phyloP scores from a whole-genome alignment of 2,113 vertebrate genomes.

The Nannospalax galili region DNA sequence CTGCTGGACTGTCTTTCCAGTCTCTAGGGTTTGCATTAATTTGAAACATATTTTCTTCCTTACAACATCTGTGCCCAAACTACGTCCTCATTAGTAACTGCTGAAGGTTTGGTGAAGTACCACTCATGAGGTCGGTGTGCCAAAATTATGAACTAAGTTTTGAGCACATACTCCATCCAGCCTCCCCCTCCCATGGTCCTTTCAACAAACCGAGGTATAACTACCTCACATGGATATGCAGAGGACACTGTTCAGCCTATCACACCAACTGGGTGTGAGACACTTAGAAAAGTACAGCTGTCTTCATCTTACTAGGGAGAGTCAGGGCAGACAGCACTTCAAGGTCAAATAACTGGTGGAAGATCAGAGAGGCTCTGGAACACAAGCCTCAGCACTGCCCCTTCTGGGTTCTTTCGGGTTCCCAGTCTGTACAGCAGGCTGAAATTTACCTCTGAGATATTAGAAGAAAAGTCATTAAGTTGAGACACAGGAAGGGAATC shows the following conservation, averaged over 20 bases:
- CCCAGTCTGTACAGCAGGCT: neutral
- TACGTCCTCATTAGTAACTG: neutral
- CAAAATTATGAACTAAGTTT: neutral
- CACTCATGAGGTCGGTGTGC: neutral
- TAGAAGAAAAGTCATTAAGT: conserved; percentile 16
- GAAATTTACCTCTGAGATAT: conserved; percentile 8
- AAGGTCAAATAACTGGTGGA: neutral
- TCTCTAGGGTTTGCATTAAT: neutral
- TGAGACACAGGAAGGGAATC: conserved; percentile 8
- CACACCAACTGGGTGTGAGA: neutral
- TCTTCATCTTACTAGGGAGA: neutral
- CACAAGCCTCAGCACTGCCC: neutral
- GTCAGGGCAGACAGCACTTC: neutral
- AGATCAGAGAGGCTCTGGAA: neutral
- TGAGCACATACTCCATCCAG: too few relatives aligned
- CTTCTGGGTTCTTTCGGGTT: neutral
- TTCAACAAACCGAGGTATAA: too few relatives aligned
- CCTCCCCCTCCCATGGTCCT: too few relatives aligned
- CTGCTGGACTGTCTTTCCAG: too few relatives aligned
- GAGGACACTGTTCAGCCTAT: rapidly evolving
- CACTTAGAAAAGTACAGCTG: too few relatives aligned
- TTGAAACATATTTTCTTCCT: neutral
- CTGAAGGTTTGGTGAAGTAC: neutral
- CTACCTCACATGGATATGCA: too few relatives aligned
- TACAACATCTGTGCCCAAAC: too few relatives aligned